Evolutionary conservation across 1,140 invertebrate genomes (phyloP), one percentile per base, ranked within the genome.

Genomic region (Calycopis cecrops): DNA sequence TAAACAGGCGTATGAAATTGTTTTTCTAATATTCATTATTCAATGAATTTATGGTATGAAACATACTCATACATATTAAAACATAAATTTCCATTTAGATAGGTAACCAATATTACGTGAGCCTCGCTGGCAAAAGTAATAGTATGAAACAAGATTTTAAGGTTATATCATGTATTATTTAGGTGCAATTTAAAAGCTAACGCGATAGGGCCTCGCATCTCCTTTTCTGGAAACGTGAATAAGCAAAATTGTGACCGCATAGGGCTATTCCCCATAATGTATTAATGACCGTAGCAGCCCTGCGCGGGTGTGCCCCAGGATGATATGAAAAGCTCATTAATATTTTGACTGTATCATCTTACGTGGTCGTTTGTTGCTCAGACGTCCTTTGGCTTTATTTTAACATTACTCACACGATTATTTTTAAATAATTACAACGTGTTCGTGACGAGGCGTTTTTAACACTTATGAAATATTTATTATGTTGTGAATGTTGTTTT

Each of bases 151-250:
- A 61, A 71, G 63, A 67, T 64, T 71, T 69, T 64, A 71, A 71
- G 65, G 59, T 55, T 55, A 66, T 57, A 59, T 71, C 65, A 75
- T 78, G 65, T 73, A 80, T 76, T 76, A 82, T 84, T 76, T 73
- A 84, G 61, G 64, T 82, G 70, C 67, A 83, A 77, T 78, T 82
- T 79, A 72, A 80, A 80, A 74, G 71, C 71, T 76, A 79, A 76
- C 71, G 59, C 57, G 55, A 65, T 69, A 55, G 67, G 69, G 68
- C 73, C 73, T 67, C 67, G 67, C 16, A 16, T 44, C 40, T 14
- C 12, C 40, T 28, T 70, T 59, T 65, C 60, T 64, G 67, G 67
- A 73, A 78, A 69, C 66, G 71, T 79, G 76, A 82, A 72, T 75
- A 77, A 74, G 77, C 77, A 73, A 78, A 73, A 76, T 68, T 70